A percentile compares a stretch with the other conserved stretches of the same genome.
Evolutionary conservation across 37 sponge, comb jelly and placozoan genomes (phyloP).

Genomic region (Amphimedon queenslandica): DNA sequence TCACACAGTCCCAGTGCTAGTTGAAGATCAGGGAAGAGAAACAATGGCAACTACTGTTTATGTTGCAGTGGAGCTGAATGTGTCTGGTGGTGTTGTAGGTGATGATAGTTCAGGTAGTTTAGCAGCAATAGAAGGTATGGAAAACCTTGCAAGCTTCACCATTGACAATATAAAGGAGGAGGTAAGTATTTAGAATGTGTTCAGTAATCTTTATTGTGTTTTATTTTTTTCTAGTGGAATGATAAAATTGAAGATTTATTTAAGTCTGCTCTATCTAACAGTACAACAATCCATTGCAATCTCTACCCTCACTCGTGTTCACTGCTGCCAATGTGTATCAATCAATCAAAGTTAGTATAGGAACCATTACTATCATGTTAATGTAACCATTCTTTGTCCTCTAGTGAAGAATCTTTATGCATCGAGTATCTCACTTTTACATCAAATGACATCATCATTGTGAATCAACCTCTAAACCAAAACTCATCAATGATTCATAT

Average conservation of each 20-base stretch:
- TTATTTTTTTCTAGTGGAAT: not conserved
- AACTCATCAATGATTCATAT: no score
- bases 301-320: not conserved
- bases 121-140: not conserved
- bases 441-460: no score
- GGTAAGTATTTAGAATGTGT: not conserved
- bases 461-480: no score
- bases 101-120: no score
- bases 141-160: not conserved
- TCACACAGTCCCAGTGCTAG: not conserved
- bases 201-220: not conserved
- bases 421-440: no score
- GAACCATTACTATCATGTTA: not conserved
- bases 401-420: no score
- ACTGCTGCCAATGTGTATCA: not conserved
- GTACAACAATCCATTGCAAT: not conserved
- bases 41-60: not conserved
- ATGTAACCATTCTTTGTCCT: not conserved
- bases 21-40: not conserved
- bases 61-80: not conserved
- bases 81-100: not conserved
- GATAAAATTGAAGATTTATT: not conserved
- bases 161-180: not conserved
- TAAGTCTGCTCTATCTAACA: not conserved
- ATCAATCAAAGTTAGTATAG: not conserved